Conservation (phyloP, 2,888 invertebrate species). For the Dicyrtomina minuta region DNA sequence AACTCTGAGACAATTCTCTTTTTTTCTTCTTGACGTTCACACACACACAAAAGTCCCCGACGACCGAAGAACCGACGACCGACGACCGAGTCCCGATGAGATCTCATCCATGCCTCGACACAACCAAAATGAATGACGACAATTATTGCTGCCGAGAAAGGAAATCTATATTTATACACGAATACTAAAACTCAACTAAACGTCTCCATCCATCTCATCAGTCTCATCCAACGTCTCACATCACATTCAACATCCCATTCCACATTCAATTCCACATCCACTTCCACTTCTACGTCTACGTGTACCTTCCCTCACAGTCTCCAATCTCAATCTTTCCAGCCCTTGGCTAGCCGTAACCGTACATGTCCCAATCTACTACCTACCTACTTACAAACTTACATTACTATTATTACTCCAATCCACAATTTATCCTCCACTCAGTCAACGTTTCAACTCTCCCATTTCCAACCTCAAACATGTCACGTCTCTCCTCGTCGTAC, state of each 20-base stretch:
- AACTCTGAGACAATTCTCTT: background rate
- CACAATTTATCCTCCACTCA: background rate
- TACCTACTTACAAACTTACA: no score
- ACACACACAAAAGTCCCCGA: background rate
- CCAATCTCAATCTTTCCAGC: no score
- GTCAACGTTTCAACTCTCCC: background rate
- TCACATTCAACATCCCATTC: background rate
- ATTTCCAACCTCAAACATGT: background rate
- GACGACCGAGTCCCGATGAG: no score
- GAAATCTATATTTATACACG: constrained; percentile 10
- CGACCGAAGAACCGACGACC: no score
- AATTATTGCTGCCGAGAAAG: constrained; percentile 18
- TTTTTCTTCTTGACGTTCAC: background rate
- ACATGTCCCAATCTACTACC: no score
- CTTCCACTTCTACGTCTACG: background rate
- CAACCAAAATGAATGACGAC: constrained; percentile 17
- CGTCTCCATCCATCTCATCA: background rate
- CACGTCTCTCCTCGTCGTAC: background rate
- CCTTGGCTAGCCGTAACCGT: no score
- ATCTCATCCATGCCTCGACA: constrained; percentile 6
- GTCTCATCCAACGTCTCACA: background rate
- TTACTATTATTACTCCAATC: no score
- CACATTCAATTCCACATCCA: background rate
- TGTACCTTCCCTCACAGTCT: no score
- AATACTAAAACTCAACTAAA: background rate